Evolutionary conservation across 2,113 vertebrate genomes (phyloP).

Genomic region (Zosterops lateralis): DNA sequence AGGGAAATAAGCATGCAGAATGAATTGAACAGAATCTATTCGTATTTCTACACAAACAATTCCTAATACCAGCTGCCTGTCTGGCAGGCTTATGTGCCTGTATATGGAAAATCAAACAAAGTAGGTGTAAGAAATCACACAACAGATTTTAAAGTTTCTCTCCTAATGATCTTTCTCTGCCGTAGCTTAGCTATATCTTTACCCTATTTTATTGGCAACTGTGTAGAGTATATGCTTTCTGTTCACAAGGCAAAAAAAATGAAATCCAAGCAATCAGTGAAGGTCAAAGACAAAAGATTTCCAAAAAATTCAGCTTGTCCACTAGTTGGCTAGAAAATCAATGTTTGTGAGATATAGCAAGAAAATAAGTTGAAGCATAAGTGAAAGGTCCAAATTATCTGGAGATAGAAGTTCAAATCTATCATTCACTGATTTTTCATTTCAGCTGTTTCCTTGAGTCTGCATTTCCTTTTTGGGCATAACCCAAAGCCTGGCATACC

Average conservation of each 20-base stretch:
- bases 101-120: not conserved
- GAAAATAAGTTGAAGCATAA: not conserved
- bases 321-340: not conserved
- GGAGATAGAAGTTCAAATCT: not conserved
- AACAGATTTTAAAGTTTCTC: not conserved
- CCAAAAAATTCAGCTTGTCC: not conserved
- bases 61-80: not conserved
- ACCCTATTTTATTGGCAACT: rapidly evolving
- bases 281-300: not conserved
- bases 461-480: not conserved
- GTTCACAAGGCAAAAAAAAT: not conserved
- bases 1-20: not conserved
- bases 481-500: not conserved
- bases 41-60: not conserved
- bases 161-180: not conserved
- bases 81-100: not conserved
- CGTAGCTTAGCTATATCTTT: not conserved
- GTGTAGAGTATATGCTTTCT: not conserved
- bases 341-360: not conserved
- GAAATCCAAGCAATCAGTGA: not conserved
- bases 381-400: not conserved
- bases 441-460: not conserved
- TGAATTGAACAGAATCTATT: not conserved
- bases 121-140: not conserved
- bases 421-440: not conserved